A percentile compares a stretch with the other conserved stretches of the same genome.
These are phyloP conservation scores for Dryocosmus kuriphilus DNA, from an alignment of 2,888 invertebrate genomes.

Conservation along the genomic window DNA sequence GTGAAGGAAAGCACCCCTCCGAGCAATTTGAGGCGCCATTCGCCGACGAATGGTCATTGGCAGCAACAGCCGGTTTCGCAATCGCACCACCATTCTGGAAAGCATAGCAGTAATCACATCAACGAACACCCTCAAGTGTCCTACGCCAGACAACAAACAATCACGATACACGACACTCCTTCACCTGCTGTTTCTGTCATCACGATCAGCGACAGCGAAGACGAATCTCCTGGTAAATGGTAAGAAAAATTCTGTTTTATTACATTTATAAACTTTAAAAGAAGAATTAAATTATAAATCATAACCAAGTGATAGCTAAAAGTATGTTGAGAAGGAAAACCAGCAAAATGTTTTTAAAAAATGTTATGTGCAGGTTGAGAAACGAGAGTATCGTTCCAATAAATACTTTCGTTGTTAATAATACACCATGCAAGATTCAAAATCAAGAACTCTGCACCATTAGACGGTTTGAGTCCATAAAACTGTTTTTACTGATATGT, in stretches of 20 bases:
- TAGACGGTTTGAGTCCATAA: conserved; percentile 64
- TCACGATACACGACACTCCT: conserved; percentile 96
- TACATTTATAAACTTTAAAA: not conserved
- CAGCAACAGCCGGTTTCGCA: conserved; percentile 66
- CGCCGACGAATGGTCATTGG: conserved; percentile 78
- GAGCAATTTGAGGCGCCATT: conserved; percentile 74
- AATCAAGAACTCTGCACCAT: conserved; percentile 70
- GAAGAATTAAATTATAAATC: not conserved
- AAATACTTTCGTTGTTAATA: conserved; percentile 44
- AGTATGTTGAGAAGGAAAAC: too few relatives aligned
- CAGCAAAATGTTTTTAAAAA: too few relatives aligned
- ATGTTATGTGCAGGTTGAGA: not conserved
- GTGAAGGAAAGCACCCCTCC: conserved; percentile 98
- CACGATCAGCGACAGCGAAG: conserved; percentile 96
- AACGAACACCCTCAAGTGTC: conserved; percentile 74
- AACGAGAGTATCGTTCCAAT: conserved; percentile 3
- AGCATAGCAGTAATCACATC: conserved; percentile 65
- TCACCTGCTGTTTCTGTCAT: conserved; percentile 97
- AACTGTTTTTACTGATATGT: conserved; percentile 73
- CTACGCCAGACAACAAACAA: conserved; percentile 86
- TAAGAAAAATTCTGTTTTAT: conserved; percentile 54
- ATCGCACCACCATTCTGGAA: conserved; percentile 66
- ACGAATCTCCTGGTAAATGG: conserved; percentile 84
- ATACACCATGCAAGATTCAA: conserved; percentile 68
- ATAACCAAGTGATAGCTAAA: too few relatives aligned